Evolutionary conservation across 1,140 invertebrate species (phyloP).

Genomic region (Drosophila persimilis): DNA sequence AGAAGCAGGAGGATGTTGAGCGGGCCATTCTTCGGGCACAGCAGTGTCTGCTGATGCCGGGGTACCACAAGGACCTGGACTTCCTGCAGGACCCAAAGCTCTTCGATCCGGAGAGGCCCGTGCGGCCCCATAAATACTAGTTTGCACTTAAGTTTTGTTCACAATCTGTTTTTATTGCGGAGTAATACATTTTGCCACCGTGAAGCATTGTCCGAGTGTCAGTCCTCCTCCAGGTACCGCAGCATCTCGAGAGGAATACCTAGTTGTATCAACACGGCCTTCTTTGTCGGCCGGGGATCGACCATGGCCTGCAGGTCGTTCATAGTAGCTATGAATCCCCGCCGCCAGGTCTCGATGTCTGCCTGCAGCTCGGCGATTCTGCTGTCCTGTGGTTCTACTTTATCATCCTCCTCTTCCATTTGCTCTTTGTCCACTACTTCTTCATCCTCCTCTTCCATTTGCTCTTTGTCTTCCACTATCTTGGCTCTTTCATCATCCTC

Average conservation of each 20-base stretch:
- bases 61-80: constrained; percentile 89
- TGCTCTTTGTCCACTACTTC: neutral
- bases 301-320: constrained; percentile 54
- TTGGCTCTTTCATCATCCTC: neutral
- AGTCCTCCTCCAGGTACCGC: constrained; percentile 60
- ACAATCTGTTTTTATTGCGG: constrained; percentile 12
- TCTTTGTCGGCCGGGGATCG: constrained; percentile 29
- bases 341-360: constrained; percentile 60
- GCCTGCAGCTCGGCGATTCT: constrained; percentile 48
- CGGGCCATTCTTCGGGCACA: constrained; percentile 89
- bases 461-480: neutral
- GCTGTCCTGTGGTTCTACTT: constrained; percentile 3
- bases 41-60: constrained; percentile 89
- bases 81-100: constrained; percentile 93
- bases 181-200: constrained; percentile 57
- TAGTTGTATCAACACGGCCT: constrained; percentile 38
- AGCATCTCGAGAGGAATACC: constrained; percentile 60
- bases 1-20: constrained; percentile 89
- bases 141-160: constrained; percentile 33
- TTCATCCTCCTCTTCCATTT: neutral
- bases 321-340: constrained; percentile 50
- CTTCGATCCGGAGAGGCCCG: constrained; percentile 92
- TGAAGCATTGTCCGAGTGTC: constrained; percentile 15
- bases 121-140: constrained; percentile 91
- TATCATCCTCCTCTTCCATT: neutral